Conservation (phyloP, 2,888 invertebrate species). For the Neoaliturus tenellus region DNA sequence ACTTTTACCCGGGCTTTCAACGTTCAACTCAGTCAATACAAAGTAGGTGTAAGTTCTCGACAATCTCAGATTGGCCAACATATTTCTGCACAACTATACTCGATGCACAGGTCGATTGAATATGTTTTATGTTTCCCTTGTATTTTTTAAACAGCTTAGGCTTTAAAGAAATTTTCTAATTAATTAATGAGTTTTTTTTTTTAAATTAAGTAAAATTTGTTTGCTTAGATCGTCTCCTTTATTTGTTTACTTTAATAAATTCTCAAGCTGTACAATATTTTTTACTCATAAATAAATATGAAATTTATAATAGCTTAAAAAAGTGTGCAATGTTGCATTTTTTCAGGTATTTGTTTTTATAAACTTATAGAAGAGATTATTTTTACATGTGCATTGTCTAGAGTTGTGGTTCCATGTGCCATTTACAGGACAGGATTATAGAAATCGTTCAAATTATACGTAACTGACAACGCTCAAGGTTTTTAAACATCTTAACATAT, state of each 20-base stretch:
- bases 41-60: conserved; percentile 34
- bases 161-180: too few relatives aligned
- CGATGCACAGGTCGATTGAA: neutral
- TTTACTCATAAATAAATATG: too few relatives aligned
- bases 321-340: too few relatives aligned
- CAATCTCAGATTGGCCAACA: conserved; percentile 23
- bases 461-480: conserved; percentile 45
- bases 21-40: conserved; percentile 35
- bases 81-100: conserved; percentile 23
- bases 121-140: too few relatives aligned
- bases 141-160: neutral
- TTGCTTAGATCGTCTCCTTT: too few relatives aligned
- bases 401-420: conserved; percentile 40
- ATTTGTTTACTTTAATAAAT: too few relatives aligned
- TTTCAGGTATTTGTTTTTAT: too few relatives aligned
- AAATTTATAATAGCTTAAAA: too few relatives aligned
- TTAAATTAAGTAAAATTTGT: too few relatives aligned
- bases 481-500: conserved; percentile 43
- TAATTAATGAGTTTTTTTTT: too few relatives aligned
- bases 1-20: conserved; percentile 35
- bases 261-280: too few relatives aligned
- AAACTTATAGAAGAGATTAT: too few relatives aligned
- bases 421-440: conserved; percentile 41
- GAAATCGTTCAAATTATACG: conserved; percentile 45
- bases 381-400: neutral